Percentiles rank a stretch among this genome's conserved stretches.
phyloP scores from a whole-genome alignment of 2,888 invertebrate species.

The Sepiola atlantica region DNA sequence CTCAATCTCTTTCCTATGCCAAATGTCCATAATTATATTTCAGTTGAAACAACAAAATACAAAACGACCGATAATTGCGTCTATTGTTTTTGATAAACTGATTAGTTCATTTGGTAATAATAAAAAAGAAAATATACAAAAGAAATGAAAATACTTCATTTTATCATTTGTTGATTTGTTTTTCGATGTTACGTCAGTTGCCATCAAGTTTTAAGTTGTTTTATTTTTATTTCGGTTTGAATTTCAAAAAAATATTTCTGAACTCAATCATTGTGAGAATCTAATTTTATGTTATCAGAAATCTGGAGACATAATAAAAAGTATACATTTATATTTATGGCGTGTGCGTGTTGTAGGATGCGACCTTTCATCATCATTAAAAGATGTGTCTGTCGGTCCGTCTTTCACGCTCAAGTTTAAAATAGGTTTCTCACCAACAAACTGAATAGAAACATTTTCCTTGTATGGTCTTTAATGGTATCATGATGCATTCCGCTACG shows the following conservation, averaged over 20 bases:
- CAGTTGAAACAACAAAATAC: not conserved
- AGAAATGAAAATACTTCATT: not conserved
- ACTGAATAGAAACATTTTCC: too few species aligned
- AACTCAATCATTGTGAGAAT: not conserved
- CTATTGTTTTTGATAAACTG: not conserved
- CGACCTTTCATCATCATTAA: too few species aligned
- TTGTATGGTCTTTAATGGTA: too few species aligned
- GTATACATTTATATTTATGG: too few species aligned
- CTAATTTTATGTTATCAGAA: not conserved
- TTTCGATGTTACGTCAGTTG: not conserved
- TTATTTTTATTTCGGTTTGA: not conserved
- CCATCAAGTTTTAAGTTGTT: not conserved
- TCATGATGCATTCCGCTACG: too few species aligned
- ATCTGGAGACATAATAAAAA: not conserved
- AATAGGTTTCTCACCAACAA: too few species aligned
- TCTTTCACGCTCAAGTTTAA: too few species aligned
- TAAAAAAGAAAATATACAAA: not conserved
- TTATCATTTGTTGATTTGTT: not conserved
- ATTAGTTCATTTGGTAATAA: not conserved
- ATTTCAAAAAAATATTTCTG: not conserved
- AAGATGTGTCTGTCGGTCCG: too few species aligned
- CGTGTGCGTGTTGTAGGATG: too few species aligned
- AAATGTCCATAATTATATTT: conserved; percentile 22
- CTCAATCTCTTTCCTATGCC: not conserved
- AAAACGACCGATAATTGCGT: not conserved